Base-by-base conservation (phyloP, 2,113 vertebrate species). In the Catharus minimus region DNA sequence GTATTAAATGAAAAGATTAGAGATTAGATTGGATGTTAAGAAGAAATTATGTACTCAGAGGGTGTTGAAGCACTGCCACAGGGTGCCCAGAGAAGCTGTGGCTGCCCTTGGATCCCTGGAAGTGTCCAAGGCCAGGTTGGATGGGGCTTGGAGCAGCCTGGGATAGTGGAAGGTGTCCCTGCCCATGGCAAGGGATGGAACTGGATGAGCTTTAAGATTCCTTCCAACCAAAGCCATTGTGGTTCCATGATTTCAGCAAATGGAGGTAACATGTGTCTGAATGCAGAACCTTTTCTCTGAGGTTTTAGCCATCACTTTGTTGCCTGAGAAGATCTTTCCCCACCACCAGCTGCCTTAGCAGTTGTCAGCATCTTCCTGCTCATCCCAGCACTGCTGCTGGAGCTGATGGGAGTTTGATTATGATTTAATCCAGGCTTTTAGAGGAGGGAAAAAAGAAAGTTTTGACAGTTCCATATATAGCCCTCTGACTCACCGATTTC, bases 401-500 rank as follows among this genome's bases (percentile, higher is more conserved):
- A 93, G 82, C 77, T 81, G 73, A 7, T 0, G 9, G 49, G 62
- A 88, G 16, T 65, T 94, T 80, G 79, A 55, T 82, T 57, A 11
- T 73, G 28, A 82, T 90, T 90, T 87, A 90, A 89, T 89, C 92
- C 80, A 77, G 74, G 78, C 76, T 91, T 95, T 95, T 85, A 83
- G 88, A 92, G 80, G 90, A 89, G 68, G 82, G 49, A 64, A 87
- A 87, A 88, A 82, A 44, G 62, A 80, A 83, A 66, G 72, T 91
- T 95, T 90, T 93, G 91, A 93, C 94, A 83, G 95, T 61, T 96
- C 96, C 93, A 69, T 82, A 92, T 93, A 93, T 93, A 97, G 94
- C 89, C 72, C 80, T 88, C n/a, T 97, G 95, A 97, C 82, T 97
- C 96, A 95, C 79, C 60, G 52, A 92, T 94, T 94, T 95, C 92